Evolutionary conservation across 2,113 vertebrate species (phyloP).

Genomic region (Elephantulus edwardii): DNA sequence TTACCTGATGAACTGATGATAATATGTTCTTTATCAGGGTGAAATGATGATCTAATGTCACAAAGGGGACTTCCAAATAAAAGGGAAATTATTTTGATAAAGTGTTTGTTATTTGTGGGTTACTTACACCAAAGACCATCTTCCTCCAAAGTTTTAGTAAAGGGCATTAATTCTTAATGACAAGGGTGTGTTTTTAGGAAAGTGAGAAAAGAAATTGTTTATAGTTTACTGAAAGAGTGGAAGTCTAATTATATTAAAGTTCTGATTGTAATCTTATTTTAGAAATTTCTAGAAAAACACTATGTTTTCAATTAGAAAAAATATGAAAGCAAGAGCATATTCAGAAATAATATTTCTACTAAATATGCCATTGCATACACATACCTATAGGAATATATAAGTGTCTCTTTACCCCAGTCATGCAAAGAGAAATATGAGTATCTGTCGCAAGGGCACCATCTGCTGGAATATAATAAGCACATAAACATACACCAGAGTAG

Average conservation of each 20-base stretch:
- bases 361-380: not conserved
- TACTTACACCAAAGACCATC: not conserved
- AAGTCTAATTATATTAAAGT: not conserved
- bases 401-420: too few species aligned
- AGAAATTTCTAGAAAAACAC: not conserved
- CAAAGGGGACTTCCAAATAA: not conserved
- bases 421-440: not conserved
- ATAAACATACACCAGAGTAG: not conserved
- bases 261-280: not conserved
- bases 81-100: not conserved
- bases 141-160: not conserved
- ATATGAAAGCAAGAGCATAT: not conserved
- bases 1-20: not conserved
- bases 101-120: not conserved
- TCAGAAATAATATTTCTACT: not conserved
- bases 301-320: not conserved
- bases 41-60: too few species aligned
- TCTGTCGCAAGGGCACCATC: conserved; percentile 32
- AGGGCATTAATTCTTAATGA: not conserved
- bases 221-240: not conserved
- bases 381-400: not conserved
- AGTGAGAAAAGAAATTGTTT: not conserved
- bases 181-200: not conserved
- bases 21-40: not conserved
- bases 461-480: not conserved